Percentiles rank a stretch among this genome's conserved stretches.
Evolutionary conservation across 1,140 invertebrate species (phyloP).

Genomic region (Drosophila melanogaster): Release_6_plus_ISO1_MT NT_033779.5:8450001-8450500

Average conservation of each 20-base stretch:
- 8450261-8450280: slow-evolving; percentile 91
- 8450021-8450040: slow-evolving; percentile 23
- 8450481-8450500: slow-evolving; percentile 95
- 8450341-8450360: slow-evolving; percentile 96
- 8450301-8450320: slow-evolving; percentile 93
- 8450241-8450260: slow-evolving; percentile 89
- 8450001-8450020: slow-evolving; percentile 40
- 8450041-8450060: slow-evolving; percentile 39
- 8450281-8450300: slow-evolving; percentile 95
- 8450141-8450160: slow-evolving; percentile 88
- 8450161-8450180: slow-evolving; percentile 88
- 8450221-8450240: slow-evolving; percentile 90
- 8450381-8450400: slow-evolving; percentile 93
- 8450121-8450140: slow-evolving; percentile 86
- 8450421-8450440: slow-evolving; percentile 88
- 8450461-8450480: slow-evolving; percentile 88
- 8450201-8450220: slow-evolving; percentile 88
- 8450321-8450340: slow-evolving; percentile 95
- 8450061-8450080: slow-evolving; percentile 51
- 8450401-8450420: slow-evolving; percentile 87
- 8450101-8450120: slow-evolving; percentile 50
- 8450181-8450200: slow-evolving; percentile 87
- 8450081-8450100: slow-evolving; percentile 48
- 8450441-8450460: slow-evolving; percentile 90
- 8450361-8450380: slow-evolving; percentile 87